phyloP scores from a whole-genome alignment of 2,888 invertebrate species.

The Metallyticus violacea region DNA sequence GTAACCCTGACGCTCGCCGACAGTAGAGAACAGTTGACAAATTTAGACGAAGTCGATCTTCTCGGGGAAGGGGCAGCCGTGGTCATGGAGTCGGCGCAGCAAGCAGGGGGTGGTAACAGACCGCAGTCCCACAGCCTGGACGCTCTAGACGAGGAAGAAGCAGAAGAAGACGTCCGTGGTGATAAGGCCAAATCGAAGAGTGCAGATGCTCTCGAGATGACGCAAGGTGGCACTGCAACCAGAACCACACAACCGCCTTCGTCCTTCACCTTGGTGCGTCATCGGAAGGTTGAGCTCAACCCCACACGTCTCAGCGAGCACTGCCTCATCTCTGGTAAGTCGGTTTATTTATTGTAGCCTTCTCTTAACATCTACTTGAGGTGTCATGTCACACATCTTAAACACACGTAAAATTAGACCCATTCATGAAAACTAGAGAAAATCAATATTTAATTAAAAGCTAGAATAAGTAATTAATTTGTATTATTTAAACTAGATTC shows the following conservation, averaged over 20 bases:
- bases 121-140: slow-evolving; percentile 29
- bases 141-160: slow-evolving; percentile 31
- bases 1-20: slow-evolving; percentile 33
- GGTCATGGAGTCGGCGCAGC: background rate
- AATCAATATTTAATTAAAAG: too few relatives aligned
- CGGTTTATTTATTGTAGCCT: background rate
- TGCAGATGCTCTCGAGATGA: slow-evolving; percentile 38
- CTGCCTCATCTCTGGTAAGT: slow-evolving; percentile 23
- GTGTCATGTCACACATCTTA: too few relatives aligned
- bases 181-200: slow-evolving; percentile 33
- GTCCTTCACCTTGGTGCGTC: slow-evolving; percentile 59
- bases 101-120: background rate
- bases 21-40: slow-evolving; percentile 24
- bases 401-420: too few relatives aligned
- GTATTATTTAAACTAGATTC: too few relatives aligned
- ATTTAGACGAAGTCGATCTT: background rate
- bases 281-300: slow-evolving; percentile 60
- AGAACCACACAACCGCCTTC: slow-evolving; percentile 37
- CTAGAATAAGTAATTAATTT: too few relatives aligned
- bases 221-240: slow-evolving; percentile 40
- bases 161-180: slow-evolving; percentile 32
- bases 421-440: too few relatives aligned
- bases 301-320: slow-evolving; percentile 45
- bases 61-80: background rate
- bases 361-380: too few relatives aligned